Evolutionary conservation across 92 coral and sea anemone species (phyloP).

Genomic region (Epizoanthus rinbou): DNA sequence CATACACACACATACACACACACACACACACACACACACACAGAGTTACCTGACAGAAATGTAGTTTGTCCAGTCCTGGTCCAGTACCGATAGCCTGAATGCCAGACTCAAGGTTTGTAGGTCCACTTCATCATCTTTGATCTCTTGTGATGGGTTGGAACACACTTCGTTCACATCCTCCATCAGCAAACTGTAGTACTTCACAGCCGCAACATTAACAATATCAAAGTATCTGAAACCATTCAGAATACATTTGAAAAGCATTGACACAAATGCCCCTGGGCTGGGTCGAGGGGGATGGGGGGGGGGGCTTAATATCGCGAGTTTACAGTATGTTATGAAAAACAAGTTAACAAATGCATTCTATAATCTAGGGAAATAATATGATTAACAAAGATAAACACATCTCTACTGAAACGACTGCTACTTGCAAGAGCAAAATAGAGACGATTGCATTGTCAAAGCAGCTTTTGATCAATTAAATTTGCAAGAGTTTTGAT

Average conservation of each 20-base stretch:
- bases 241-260: neutral
- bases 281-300: no score
- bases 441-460: no score
- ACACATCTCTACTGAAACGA: no score
- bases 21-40: neutral
- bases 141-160: slow-evolving; percentile 55
- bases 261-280: no score
- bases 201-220: slow-evolving; percentile 73
- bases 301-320: no score
- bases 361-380: no score
- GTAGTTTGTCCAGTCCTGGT: slow-evolving; percentile 79
- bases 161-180: slow-evolving; percentile 78
- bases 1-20: neutral
- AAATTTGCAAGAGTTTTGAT: no score
- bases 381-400: no score
- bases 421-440: no score
- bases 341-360: no score
- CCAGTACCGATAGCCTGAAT: slow-evolving; percentile 84
- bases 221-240: slow-evolving; percentile 77
- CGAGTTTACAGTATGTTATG: no score
- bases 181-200: slow-evolving; percentile 81
- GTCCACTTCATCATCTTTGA: slow-evolving; percentile 61
- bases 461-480: no score
- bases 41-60: slow-evolving; percentile 67
- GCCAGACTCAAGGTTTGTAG: slow-evolving; percentile 82